Evolutionary conservation across 2,797 vertebrate species (phyloP), one percentile per base, ranked within the genome.

Genomic region (Euthynnus affinis): DNA sequence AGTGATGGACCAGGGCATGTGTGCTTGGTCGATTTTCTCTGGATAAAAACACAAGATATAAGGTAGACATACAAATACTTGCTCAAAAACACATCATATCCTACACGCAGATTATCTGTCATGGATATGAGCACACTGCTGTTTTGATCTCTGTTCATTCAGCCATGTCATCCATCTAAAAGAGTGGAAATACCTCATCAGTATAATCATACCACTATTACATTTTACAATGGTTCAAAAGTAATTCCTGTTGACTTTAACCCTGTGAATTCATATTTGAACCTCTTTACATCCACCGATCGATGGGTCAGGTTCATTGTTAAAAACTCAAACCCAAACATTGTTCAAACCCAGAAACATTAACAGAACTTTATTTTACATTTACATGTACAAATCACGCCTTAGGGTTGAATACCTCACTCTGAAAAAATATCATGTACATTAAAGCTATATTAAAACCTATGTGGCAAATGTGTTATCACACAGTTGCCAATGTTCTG

Each of bases 51-150:
- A 67, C 15, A 68, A 42, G 42, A 59, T 18, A 13, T 3, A 51
- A 59, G 14, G 23, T 25, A 70, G 40, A 57, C 25, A 52, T 34
- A 51, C 18, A 55, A 20, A 34, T 37, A 51, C 25, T 29, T 51
- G 29, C 20, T 60, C 5, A 34, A 17, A 42, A 70, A 70, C 17
- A 66, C 22, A 51, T 13, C 1, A 15, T 14, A 72, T 23, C 27
- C 58, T 10, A 0, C 22, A 57, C 22, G 40, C 29, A 58, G 34
- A 59, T 56, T 69, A 4, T 6, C 13, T 74, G 61, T 57, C 59
- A 63, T 53, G 40, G 42, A 29, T 78, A 58, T 29, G 18, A 61
- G n/a, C 48, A n/a, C 52, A 64, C 65, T 85, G 53, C 52, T 12
- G 20, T 46, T 66, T 53, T 42, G 13, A 67, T 49, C 23, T 64